These are phyloP conservation scores for Anastrepha ludens DNA, from an alignment of 1,140 invertebrate genomes.

Conservation along the genomic window DNA sequence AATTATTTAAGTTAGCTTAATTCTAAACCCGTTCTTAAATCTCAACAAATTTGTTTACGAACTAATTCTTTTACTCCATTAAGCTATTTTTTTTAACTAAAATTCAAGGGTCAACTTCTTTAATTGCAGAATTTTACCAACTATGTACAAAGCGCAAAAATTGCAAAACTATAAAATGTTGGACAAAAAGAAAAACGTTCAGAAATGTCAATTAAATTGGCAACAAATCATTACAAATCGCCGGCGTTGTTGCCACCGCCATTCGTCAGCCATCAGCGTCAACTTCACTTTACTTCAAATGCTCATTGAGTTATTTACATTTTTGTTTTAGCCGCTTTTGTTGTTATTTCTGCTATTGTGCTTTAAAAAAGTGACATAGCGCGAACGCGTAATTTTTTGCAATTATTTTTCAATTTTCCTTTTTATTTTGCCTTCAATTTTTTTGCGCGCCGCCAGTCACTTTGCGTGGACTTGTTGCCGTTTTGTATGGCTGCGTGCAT, in stretches of 20 bases:
- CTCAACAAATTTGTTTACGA: too few relatives aligned
- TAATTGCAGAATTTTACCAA: background rate
- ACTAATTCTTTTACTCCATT: too few relatives aligned
- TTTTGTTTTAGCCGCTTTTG: too few relatives aligned
- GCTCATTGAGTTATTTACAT: background rate
- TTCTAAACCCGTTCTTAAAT: too few relatives aligned
- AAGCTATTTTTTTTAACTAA: too few relatives aligned
- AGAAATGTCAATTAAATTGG: background rate
- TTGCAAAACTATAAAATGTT: background rate
- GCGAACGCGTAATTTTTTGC: conserved; percentile 34
- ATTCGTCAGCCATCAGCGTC: conserved; percentile 5
- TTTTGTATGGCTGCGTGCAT: background rate
- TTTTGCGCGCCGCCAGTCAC: background rate
- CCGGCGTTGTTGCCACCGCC: background rate
- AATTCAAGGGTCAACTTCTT: background rate
- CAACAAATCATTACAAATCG: conserved; percentile 35
- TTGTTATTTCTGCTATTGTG: background rate
- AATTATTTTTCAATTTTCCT: background rate
- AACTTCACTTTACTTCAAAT: background rate
- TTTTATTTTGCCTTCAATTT: background rate
- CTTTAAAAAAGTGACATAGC: background rate
- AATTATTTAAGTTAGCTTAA: too few relatives aligned
- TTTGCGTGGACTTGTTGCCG: background rate
- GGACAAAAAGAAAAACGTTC: background rate
- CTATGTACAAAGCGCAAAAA: background rate